phyloP scores from a whole-genome alignment of 1,140 invertebrate genomes.

The Sycobia sp. region DNA sequence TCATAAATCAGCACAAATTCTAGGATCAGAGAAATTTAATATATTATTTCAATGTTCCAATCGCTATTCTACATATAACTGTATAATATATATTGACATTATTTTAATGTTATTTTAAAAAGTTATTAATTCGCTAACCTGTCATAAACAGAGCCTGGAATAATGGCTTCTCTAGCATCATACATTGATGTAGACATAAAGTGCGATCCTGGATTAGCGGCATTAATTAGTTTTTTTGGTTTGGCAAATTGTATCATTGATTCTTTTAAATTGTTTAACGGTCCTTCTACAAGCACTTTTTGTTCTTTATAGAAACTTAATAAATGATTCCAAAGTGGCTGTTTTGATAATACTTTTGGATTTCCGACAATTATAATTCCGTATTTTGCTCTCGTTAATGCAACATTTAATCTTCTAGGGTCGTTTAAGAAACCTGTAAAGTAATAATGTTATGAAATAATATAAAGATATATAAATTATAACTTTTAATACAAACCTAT shows the following conservation, averaged over 20 bases:
- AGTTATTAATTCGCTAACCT: constrained; percentile 21
- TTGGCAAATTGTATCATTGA: constrained; percentile 97
- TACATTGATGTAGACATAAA: constrained; percentile 97
- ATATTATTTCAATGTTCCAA: too few relatives aligned
- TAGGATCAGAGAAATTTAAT: too few relatives aligned
- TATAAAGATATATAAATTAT: background rate
- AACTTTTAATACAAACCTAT: constrained; percentile 69
- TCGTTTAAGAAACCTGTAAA: constrained; percentile 88
- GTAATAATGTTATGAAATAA: background rate
- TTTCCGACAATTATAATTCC: constrained; percentile 99
- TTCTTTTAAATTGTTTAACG: constrained; percentile 95
- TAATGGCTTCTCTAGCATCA: constrained; percentile 86
- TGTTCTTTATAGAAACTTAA: constrained; percentile 98
- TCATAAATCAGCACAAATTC: background rate
- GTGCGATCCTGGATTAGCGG: constrained; percentile 92
- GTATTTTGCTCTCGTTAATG: constrained; percentile 95
- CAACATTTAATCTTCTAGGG: constrained; percentile 96
- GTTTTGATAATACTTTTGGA: constrained; percentile 97
- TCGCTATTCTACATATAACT: too few relatives aligned
- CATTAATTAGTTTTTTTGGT: constrained; percentile 93
- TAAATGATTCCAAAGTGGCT: constrained; percentile 98
- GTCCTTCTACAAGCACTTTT: constrained; percentile 96
- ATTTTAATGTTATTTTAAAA: background rate
- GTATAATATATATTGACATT: background rate
- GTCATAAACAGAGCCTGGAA: constrained; percentile 84